These are phyloP conservation scores for Sylvilagus bachmani DNA, from an alignment of 2,113 vertebrate genomes.

Conservation along the genomic window DNA sequence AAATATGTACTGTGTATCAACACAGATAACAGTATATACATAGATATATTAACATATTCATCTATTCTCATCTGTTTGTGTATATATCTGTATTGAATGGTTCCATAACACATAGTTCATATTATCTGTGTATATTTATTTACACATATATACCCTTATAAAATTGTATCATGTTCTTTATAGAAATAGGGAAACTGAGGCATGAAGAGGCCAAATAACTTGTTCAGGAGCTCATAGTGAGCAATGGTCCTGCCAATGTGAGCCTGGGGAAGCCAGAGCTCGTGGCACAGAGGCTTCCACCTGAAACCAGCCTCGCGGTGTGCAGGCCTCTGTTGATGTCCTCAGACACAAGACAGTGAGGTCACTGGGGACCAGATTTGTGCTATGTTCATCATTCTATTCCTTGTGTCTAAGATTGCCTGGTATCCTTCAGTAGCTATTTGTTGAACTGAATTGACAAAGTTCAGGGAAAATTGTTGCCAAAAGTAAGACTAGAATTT, in stretches of 20 bases:
- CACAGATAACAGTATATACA: not conserved
- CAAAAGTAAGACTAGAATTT: not conserved
- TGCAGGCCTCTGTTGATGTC: not conserved
- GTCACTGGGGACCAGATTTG: not conserved
- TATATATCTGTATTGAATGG: not conserved
- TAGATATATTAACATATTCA: not conserved
- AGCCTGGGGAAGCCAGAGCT: not conserved
- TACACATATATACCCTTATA: not conserved
- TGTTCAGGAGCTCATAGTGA: not conserved
- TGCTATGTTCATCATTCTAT: rapidly evolving
- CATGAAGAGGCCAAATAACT: not conserved
- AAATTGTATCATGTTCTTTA: not conserved
- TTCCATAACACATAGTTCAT: not conserved
- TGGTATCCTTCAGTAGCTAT: not conserved
- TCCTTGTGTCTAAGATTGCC: not conserved
- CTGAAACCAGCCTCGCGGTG: not conserved
- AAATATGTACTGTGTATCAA: not conserved
- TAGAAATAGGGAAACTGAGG: not conserved
- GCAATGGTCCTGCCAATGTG: not conserved
- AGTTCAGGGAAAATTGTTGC: not conserved
- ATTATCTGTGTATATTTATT: not conserved
- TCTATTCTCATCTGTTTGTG: no score
- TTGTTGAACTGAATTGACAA: not conserved
- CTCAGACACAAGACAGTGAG: not conserved
- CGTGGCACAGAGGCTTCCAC: not conserved